Evolutionary conservation across 1,140 invertebrate genomes (phyloP), one percentile per base, ranked within the genome.

Genomic region (Heliothis subflexa): DNA sequence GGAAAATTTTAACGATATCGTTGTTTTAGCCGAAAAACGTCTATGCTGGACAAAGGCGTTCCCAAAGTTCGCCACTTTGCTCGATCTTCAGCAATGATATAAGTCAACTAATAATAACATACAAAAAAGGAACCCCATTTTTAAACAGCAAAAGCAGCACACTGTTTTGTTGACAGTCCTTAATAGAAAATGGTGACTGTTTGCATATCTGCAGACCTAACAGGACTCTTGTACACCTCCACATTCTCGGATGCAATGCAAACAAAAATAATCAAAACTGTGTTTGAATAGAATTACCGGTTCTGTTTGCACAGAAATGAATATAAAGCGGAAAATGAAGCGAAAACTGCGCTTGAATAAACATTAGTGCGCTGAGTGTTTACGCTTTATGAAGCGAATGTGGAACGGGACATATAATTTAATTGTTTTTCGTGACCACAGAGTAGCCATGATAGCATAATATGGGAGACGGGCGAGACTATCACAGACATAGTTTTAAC

Each of bases 201-300:
- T 62, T 18, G 33, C 61, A 62, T 62, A 45, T 45, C 61, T 45
- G 33, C 28, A 16, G 1, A 16, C n/a, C 12, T 16, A 21, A 40
- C 61, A 13, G 61, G 18, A 25, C 18, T 4, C 21, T 70, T 25
- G 62, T 47, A 21, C 47, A 50, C 21, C 66, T 52, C 0, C 66
- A 16, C 16, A 28, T 28, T 13, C 49, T 50, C 66, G 66, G 66
- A 28, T 70, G 66, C 66, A 70, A 11, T 47, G 18, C 47, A 52
- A 70, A 70, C 66, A 70, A 70, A 52, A 70, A 70, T 21, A 70
- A 70, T 52, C 66, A 70, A 52, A 70, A 52, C 40, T 70, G 28
- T 70, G 66, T 70, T 70, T 52, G 66, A 50, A 70, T 28, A 70
- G 25, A 52, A 50, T 70, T 70, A 70, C 45, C 66, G 66, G 21